Evolutionary conservation across 2,888 invertebrate genomes (phyloP).

Genomic region (Dendrolimus houi): DNA sequence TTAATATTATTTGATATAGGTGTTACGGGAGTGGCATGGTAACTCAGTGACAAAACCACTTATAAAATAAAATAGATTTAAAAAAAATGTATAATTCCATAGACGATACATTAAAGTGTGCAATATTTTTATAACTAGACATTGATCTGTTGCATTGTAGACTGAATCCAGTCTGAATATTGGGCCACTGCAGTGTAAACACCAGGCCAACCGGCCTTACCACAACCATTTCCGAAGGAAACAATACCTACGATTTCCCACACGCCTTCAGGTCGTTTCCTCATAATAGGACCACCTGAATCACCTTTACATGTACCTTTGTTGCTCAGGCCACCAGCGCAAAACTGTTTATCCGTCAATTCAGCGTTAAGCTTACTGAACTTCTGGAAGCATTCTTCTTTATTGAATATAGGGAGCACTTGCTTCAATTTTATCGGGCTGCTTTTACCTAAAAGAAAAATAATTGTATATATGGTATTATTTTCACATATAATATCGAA

Average conservation of each 20-base stretch:
- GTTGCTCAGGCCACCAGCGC: slow-evolving; percentile 81
- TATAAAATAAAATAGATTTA: too few species aligned
- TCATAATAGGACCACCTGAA: slow-evolving; percentile 87
- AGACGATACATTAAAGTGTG: too few species aligned
- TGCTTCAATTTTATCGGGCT: slow-evolving; percentile 81
- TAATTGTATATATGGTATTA: not conserved
- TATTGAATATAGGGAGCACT: slow-evolving; percentile 72
- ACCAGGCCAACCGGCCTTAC: slow-evolving; percentile 79
- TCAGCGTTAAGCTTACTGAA: slow-evolving; percentile 63
- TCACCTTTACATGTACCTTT: slow-evolving; percentile 86
- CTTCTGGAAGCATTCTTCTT: slow-evolving; percentile 67
- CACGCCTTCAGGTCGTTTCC: slow-evolving; percentile 52
- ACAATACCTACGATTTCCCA: slow-evolving; percentile 80
- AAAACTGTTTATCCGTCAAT: slow-evolving; percentile 76
- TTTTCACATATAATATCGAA: too few species aligned
- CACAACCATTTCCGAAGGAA: slow-evolving; percentile 81
- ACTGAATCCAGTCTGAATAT: slow-evolving; percentile 79
- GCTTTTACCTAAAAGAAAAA: slow-evolving; percentile 42
- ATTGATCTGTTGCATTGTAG: slow-evolving; percentile 41
- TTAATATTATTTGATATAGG: too few species aligned
- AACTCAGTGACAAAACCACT: too few species aligned
- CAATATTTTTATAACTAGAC: slow-evolving; percentile 13
- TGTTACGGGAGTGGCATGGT: too few species aligned
- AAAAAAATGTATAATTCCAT: too few species aligned
- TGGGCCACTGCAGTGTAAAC: slow-evolving; percentile 80